Percentiles rank a stretch among this genome's conserved stretches.
Evolutionary conservation across 2,888 invertebrate genomes (phyloP).

Genomic region (Drosophila leonis): DNA sequence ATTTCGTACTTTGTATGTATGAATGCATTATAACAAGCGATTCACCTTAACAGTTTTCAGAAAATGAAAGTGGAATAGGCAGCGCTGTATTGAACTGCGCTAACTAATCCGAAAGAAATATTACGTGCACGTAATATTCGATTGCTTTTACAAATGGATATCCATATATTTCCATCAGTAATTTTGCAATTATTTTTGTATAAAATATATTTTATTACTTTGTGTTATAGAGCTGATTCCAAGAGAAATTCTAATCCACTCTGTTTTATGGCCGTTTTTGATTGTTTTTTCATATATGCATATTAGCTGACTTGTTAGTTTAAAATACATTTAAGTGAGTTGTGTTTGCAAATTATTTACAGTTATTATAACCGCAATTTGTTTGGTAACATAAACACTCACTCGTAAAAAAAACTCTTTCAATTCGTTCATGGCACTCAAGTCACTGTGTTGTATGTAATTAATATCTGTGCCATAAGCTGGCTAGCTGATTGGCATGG

Average conservation of each 20-base stretch:
- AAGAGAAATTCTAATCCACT: background rate
- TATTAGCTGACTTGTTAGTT: slow-evolving; percentile 8
- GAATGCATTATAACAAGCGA: slow-evolving; percentile 6
- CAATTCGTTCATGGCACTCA: slow-evolving; percentile 65
- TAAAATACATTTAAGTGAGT: slow-evolving; percentile 51
- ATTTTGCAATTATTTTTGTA: background rate
- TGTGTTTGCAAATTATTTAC: slow-evolving; percentile 59
- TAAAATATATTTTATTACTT: background rate
- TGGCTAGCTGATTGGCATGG: slow-evolving; percentile 66
- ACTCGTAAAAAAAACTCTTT: slow-evolving; percentile 53
- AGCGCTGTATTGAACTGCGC: slow-evolving; percentile 10
- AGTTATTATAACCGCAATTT: slow-evolving; percentile 68
- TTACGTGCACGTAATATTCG: slow-evolving; percentile 44
- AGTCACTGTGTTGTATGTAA: slow-evolving; percentile 59
- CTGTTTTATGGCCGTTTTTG: background rate
- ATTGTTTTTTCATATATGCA: slow-evolving; percentile 9
- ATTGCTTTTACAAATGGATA: slow-evolving; percentile 14
- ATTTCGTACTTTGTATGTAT: background rate
- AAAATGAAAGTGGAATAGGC: slow-evolving; percentile 53
- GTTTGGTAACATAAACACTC: slow-evolving; percentile 49
- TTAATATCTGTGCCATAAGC: slow-evolving; percentile 76
- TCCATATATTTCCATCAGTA: slow-evolving; percentile 11
- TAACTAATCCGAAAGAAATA: slow-evolving; percentile 16
- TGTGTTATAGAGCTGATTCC: background rate
- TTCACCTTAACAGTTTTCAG: slow-evolving; percentile 12